A percentile compares a stretch with the other conserved stretches of the same genome.
Evolutionary conservation across 2,888 invertebrate genomes (phyloP).

Genomic region (Crepidodera aurea): DNA sequence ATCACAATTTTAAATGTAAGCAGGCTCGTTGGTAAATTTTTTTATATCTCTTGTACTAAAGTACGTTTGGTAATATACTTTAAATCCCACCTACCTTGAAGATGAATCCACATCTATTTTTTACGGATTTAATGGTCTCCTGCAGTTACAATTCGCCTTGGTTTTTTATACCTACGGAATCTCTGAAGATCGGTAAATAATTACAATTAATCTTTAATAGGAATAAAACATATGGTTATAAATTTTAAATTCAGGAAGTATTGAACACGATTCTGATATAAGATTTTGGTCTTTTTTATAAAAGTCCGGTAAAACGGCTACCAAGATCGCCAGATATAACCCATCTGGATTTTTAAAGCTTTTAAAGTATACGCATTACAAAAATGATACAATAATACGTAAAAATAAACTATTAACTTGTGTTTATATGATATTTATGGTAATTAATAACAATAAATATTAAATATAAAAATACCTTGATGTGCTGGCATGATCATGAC

Average conservation of each 20-base stretch:
- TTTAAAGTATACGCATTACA: too few relatives aligned
- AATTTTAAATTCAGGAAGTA: not conserved
- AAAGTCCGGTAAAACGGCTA: too few relatives aligned
- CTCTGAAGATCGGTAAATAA: not conserved
- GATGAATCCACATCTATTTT: conserved; percentile 8
- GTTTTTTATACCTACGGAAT: conserved; percentile 6
- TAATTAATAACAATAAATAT: not conserved
- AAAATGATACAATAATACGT: not conserved
- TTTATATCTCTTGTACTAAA: not conserved
- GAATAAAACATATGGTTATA: not conserved
- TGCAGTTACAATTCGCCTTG: conserved; percentile 25
- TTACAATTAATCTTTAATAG: not conserved
- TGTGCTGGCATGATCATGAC: not conserved
- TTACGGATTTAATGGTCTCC: conserved; percentile 17
- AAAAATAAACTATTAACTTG: not conserved
- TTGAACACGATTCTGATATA: not conserved
- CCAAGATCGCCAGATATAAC: too few relatives aligned
- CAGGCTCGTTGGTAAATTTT: too few relatives aligned
- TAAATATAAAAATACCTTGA: not conserved
- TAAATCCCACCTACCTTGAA: conserved; percentile 33
- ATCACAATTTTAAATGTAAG: too few relatives aligned
- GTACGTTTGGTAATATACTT: conserved; percentile 15
- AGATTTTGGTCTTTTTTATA: too few relatives aligned
- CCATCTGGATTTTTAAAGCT: too few relatives aligned
- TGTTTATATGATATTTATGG: not conserved